These are phyloP conservation scores for Halisarca cf. caerulea DNA, from an alignment of 37 sponge, comb jelly and placozoan species.

Conservation along the genomic window DNA sequence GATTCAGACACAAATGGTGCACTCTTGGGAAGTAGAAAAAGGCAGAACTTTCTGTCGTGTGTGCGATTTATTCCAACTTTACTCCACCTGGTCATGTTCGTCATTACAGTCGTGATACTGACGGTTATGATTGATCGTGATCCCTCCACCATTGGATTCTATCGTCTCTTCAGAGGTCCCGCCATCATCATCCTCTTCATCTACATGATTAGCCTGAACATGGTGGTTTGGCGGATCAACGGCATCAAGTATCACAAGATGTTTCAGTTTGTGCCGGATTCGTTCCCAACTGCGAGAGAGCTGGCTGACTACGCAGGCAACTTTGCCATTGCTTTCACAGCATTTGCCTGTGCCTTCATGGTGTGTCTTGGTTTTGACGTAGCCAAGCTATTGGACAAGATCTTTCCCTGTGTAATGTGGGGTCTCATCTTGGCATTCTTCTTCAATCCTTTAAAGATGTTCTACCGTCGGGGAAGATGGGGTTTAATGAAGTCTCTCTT, in stretches of 20 bases:
- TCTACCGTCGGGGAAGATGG: conserved; percentile 49
- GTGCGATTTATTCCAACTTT: neutral
- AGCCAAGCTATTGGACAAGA: conserved; percentile 16
- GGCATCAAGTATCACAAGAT: conserved; percentile 60
- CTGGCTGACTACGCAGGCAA: conserved; percentile 49
- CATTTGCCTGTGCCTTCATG: conserved; percentile 3
- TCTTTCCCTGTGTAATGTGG: conserved; percentile 64
- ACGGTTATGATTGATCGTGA: neutral
- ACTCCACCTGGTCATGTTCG: neutral
- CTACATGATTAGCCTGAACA: conserved; percentile 70
- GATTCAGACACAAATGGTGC: neutral
- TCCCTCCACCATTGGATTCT: conserved; percentile 14
- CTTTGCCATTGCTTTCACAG: conserved; percentile 37
- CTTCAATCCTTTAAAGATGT: conserved; percentile 57
- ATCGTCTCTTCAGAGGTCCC: conserved; percentile 70
- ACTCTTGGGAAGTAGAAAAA: neutral
- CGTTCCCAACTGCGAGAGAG: conserved; percentile 48
- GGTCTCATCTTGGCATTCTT: conserved; percentile 39
- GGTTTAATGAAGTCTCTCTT: conserved; percentile 41
- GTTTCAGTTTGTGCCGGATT: conserved; percentile 43
- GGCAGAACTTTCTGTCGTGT: neutral
- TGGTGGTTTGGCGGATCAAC: conserved; percentile 52
- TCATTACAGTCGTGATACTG: neutral
- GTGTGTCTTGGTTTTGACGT: conserved; percentile 8
- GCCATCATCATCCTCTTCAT: conserved; percentile 53